Evolutionary conservation across 2,888 invertebrate genomes (phyloP), one percentile per base, ranked within the genome.

Genomic region (Artemia sp.): DNA sequence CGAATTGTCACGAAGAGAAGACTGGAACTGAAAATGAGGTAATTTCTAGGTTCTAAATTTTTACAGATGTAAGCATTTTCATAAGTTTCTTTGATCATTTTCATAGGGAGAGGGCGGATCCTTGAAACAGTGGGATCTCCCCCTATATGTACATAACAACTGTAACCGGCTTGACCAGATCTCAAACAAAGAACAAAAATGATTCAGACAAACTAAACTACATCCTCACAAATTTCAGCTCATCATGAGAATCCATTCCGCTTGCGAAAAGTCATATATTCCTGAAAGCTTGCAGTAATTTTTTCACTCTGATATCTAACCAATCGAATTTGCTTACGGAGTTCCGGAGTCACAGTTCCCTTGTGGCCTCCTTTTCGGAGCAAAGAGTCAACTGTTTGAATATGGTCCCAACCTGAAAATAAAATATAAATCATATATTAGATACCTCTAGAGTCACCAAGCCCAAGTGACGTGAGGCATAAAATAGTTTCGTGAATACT

Each of bases 281-380:
- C 77, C 77, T 85, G 85, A 83, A 92, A 93, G 73, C 86, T 84
- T 76, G 90, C 90, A 66, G 90, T 90, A 72, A 95, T 85, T 82
- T 93, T 93, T 80, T 95, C 95, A 75, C 94, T 94, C 79, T 93
- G 93, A 81, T 97, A 97, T 75, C 95, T 89, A 70, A 94, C 95
- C 76, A 97, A 82, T 80, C 92, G 93, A 78, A 97, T 89, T 78
- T 88, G 87, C 76, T 89, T 86, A 71, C 95, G 85, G 76, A 89
- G 82, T 70, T 93, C 92, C 51, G 86, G 85, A n/a, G 91, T 91
- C 73, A 95, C 92, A 70, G 84, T 80, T 51, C 93, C 90, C 78
- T 92, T 92, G 81, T 87, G 96, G 68, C 98, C 98, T 74, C 96
- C 97, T 81, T 98, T 99, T 74, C 95, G 86, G 73, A 98, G 84